phyloP scores from a whole-genome alignment of 1,140 invertebrate species.

The Conus ventricosus region DNA sequence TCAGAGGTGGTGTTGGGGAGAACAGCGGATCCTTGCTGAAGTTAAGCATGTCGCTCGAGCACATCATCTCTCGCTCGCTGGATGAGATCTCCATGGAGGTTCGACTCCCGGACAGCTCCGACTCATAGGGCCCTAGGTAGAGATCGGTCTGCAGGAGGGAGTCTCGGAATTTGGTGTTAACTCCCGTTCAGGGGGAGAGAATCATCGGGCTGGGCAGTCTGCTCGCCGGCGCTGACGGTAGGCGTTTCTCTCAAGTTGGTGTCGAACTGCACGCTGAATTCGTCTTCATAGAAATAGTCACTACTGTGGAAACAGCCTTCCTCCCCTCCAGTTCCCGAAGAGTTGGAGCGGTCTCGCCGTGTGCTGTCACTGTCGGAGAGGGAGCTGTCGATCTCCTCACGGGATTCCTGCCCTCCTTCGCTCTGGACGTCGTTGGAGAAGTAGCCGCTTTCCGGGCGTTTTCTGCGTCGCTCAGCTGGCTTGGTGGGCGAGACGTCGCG shows the following conservation, averaged over 20 bases:
- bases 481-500: slow-evolving; percentile 58
- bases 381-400: slow-evolving; percentile 50
- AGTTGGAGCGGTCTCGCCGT: background rate
- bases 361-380: slow-evolving; percentile 39
- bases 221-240: background rate
- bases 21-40: slow-evolving; percentile 69
- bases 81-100: slow-evolving; percentile 68
- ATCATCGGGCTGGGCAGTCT: slow-evolving; percentile 26
- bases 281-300: slow-evolving; percentile 71
- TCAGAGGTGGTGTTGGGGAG: slow-evolving; percentile 61
- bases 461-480: slow-evolving; percentile 40
- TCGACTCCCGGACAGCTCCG: slow-evolving; percentile 63
- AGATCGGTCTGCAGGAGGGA: slow-evolving; percentile 49
- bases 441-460: slow-evolving; percentile 50
- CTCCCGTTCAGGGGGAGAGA: slow-evolving; percentile 62
- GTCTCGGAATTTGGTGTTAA: slow-evolving; percentile 64
- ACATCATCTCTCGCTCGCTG: slow-evolving; percentile 70
- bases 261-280: slow-evolving; percentile 70
- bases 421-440: slow-evolving; percentile 59
- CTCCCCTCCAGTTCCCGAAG: slow-evolving; percentile 41
- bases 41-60: slow-evolving; percentile 69
- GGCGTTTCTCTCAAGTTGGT: slow-evolving; percentile 56
- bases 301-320: slow-evolving; percentile 54
- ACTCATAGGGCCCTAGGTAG: slow-evolving; percentile 62
- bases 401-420: slow-evolving; percentile 45